phyloP scores from a whole-genome alignment of 2,113 vertebrate genomes.

The Genyomyrus donnyi region DNA sequence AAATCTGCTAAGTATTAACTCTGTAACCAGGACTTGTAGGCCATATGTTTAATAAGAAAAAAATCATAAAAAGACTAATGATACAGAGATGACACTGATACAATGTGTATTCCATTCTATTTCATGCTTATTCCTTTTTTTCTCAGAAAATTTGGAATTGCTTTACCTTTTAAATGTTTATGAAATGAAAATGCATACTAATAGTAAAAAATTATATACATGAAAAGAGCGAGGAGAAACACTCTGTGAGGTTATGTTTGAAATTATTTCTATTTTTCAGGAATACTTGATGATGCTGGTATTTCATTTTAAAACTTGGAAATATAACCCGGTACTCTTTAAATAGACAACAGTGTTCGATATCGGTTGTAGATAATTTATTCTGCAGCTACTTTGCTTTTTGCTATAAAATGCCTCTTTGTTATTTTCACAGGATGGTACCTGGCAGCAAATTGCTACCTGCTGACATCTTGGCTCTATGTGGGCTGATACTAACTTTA shows the following conservation, averaged over 20 bases:
- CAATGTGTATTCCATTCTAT: background rate
- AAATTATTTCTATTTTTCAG: background rate
- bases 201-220: background rate
- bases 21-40: background rate
- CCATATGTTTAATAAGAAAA: background rate
- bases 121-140: background rate
- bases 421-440: slow-evolving; percentile 25
- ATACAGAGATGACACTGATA: background rate
- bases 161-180: background rate
- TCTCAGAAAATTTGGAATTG: background rate
- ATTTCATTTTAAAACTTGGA: background rate
- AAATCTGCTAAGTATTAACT: background rate
- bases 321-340: background rate
- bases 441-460: slow-evolving; percentile 24
- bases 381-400: background rate
- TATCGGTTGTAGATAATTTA: background rate
- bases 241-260: background rate
- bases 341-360: background rate
- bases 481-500: slow-evolving; percentile 12
- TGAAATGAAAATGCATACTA: background rate
- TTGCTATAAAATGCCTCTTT: slow-evolving; percentile 8
- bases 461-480: slow-evolving; percentile 27
- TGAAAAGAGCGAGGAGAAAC: background rate
- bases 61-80: background rate
- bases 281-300: background rate